Percentiles rank a stretch among this genome's conserved stretches.
These are phyloP conservation scores for Icerya purchasi DNA, from an alignment of 2,888 invertebrate genomes.

Conservation along the genomic window DNA sequence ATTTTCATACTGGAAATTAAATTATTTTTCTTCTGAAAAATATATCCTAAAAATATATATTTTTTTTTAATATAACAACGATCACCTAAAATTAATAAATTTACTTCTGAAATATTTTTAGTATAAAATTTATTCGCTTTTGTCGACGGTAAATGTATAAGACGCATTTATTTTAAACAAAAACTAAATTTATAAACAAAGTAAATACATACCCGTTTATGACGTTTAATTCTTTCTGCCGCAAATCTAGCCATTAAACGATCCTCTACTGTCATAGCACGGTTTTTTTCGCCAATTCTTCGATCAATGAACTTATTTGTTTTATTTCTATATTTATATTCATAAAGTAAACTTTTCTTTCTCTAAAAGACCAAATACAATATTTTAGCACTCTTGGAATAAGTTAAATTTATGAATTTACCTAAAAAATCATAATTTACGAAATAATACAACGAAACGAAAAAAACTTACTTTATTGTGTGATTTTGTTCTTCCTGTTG, in stretches of 20 bases:
- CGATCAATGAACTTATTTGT: slow-evolving; percentile 67
- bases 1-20: no score
- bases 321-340: slow-evolving; percentile 62
- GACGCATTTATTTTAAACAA: no score
- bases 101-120: no score
- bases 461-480: slow-evolving; percentile 35
- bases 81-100: no score
- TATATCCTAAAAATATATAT: no score
- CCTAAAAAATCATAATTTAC: no score
- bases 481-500: slow-evolving; percentile 5
- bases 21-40: no score
- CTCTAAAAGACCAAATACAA: slow-evolving; percentile 31
- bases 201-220: slow-evolving; percentile 30
- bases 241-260: slow-evolving; percentile 63
- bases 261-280: slow-evolving; percentile 47
- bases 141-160: no score
- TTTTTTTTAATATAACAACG: no score
- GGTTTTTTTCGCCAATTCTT: slow-evolving; percentile 64
- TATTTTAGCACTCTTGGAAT: not conserved
- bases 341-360: slow-evolving; percentile 65
- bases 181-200: not conserved
- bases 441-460: no score
- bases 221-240: slow-evolving; percentile 47
- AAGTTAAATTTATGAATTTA: no score
- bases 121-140: no score